Conservation (phyloP, 2,888 invertebrate genomes). For the Harpalus rubripes region DNA sequence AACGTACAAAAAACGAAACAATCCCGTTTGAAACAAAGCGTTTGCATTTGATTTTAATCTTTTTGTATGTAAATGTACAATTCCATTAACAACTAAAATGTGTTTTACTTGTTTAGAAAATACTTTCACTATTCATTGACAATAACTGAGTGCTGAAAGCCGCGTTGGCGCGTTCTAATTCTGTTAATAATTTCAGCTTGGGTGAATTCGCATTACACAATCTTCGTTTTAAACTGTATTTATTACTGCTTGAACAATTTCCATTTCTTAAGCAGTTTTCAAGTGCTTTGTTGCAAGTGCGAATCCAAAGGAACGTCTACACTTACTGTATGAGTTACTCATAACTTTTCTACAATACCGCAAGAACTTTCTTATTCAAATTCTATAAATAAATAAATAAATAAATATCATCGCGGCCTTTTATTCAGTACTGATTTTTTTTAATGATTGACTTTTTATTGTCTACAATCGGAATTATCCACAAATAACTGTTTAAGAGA, state of each 20-base stretch:
- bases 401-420: too few species aligned
- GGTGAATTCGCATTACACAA: conserved; percentile 19
- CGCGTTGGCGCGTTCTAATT: conserved; percentile 41
- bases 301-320: not conserved
- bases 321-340: not conserved
- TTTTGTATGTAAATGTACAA: conserved; percentile 46
- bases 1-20: conserved; percentile 7
- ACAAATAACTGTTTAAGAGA: too few species aligned
- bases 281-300: conserved; percentile 35
- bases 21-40: not conserved
- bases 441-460: too few species aligned
- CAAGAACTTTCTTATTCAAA: not conserved
- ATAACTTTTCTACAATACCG: not conserved
- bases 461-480: too few species aligned
- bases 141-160: conserved; percentile 23
- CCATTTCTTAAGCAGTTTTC: conserved; percentile 25
- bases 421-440: too few species aligned
- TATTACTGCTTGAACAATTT: conserved; percentile 47
- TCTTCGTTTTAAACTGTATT: conserved; percentile 37
- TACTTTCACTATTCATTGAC: conserved; percentile 46
- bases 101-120: conserved; percentile 31
- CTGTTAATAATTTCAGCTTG: conserved; percentile 23
- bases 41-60: conserved; percentile 21
- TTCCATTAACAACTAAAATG: conserved; percentile 29
- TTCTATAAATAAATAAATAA: too few species aligned